Evolutionary conservation across 1,140 invertebrate genomes (phyloP).

Genomic region (Penaeus vannamei): DNA sequence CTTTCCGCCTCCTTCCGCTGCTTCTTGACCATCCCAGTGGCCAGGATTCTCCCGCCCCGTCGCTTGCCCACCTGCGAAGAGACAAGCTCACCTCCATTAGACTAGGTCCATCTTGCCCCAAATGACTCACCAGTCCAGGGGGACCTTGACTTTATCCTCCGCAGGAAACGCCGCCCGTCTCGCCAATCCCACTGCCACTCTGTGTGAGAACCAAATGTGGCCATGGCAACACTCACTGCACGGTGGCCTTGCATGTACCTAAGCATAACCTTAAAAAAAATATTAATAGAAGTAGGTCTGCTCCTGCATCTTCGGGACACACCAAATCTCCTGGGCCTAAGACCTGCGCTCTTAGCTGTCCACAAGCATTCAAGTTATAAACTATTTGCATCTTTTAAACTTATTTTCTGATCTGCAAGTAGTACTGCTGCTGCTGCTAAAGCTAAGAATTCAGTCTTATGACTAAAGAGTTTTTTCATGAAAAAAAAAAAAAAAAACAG

Average conservation of each 20-base stretch:
- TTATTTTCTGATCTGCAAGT: not conserved
- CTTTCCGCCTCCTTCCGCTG: slow-evolving; percentile 77
- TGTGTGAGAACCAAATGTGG: slow-evolving; percentile 57
- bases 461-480: no score
- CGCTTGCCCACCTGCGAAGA: slow-evolving; percentile 78
- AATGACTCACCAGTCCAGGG: slow-evolving; percentile 64
- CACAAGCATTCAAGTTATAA: no score
- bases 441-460: slow-evolving; percentile 45
- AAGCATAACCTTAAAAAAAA: not conserved
- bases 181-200: not conserved
- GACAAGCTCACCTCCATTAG: slow-evolving; percentile 68
- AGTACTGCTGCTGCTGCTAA: not conserved
- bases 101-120: slow-evolving; percentile 53
- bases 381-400: not conserved
- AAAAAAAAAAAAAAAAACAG: no score
- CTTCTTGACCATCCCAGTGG: slow-evolving; percentile 92
- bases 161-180: not conserved
- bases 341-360: slow-evolving; percentile 47
- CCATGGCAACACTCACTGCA: slow-evolving; percentile 41
- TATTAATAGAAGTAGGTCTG: slow-evolving; percentile 35
- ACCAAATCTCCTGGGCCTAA: slow-evolving; percentile 35
- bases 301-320: slow-evolving; percentile 27
- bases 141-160: slow-evolving; percentile 56
- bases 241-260: slow-evolving; percentile 17
- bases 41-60: slow-evolving; percentile 86